Percentiles rank a stretch among this genome's conserved stretches.
Conservation (phyloP, 2,113 vertebrate species). For the Boulengeromyrus knoepffleri region DNA sequence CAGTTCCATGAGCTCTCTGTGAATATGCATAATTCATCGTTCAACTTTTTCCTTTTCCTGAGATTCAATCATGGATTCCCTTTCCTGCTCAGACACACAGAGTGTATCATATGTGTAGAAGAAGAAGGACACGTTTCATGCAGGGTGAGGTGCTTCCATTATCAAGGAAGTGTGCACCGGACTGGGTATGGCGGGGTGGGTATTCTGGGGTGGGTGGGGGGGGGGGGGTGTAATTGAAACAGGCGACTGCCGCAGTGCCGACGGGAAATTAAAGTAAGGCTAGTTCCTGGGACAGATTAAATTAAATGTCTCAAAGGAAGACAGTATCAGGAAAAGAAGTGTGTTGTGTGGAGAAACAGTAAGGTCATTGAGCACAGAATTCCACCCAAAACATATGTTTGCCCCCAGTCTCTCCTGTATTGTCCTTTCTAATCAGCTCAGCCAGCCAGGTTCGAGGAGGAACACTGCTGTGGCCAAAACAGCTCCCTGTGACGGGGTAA, state of each 20-base stretch:
- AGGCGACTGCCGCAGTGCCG: conserved; percentile 74
- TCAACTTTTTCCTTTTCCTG: conserved; percentile 5
- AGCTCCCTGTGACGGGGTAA: not conserved
- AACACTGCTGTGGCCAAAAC: not conserved
- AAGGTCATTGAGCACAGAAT: conserved; percentile 67
- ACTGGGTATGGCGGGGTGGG: conserved; percentile 57
- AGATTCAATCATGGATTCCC: conserved; percentile 12
- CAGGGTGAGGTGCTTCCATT: not conserved
- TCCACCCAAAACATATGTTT: conserved; percentile 45
- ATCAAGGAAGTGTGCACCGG: conserved; percentile 62
- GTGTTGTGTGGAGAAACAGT: conserved; percentile 71
- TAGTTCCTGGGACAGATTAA: conserved; percentile 74
- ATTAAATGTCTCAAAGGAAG: conserved; percentile 82
- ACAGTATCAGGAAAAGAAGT: conserved; percentile 78
- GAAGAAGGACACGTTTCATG: conserved; percentile 11
- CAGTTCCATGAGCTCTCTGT: conserved; percentile 1
- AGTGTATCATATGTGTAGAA: not conserved
- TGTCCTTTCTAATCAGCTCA: not conserved
- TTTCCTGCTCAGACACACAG: conserved; percentile 17
- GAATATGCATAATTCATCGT: conserved; percentile 21
- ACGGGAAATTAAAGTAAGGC: conserved; percentile 81
- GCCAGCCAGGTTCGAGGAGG: not conserved
- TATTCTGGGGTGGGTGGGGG: conserved; percentile 39
- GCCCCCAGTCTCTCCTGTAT: not conserved
- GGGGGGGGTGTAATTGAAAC: conserved; percentile 78